Evolutionary conservation across 2,888 invertebrate genomes (phyloP).

Genomic region (Athrips mouffetella): DNA sequence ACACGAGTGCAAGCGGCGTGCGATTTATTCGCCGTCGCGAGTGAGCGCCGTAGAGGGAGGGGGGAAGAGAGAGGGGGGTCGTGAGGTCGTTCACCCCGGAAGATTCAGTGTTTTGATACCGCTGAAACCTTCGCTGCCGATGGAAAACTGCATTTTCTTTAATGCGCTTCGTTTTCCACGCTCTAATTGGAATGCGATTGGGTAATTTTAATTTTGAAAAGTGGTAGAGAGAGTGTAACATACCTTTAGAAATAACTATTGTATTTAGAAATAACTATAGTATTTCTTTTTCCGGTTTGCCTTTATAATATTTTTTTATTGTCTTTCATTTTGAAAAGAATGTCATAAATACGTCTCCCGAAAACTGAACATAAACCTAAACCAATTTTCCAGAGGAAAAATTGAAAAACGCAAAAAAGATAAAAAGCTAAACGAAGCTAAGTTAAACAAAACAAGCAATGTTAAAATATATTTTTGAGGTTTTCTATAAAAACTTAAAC

Average conservation of each 20-base stretch:
- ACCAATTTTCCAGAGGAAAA: too few relatives aligned
- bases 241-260: not conserved
- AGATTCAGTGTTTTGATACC: conserved; percentile 78
- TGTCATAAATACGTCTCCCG: too few relatives aligned
- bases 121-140: conserved; percentile 62
- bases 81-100: conserved; percentile 73
- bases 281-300: too few relatives aligned
- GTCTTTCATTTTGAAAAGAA: too few relatives aligned
- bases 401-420: too few relatives aligned
- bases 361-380: too few relatives aligned
- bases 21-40: conserved; percentile 60
- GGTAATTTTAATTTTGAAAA: conserved; percentile 49
- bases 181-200: conserved; percentile 63
- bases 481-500: too few relatives aligned
- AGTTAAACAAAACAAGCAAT: too few relatives aligned
- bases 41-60: conserved; percentile 37
- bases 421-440: too few relatives aligned
- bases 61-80: conserved; percentile 43
- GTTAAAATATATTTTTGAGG: too few relatives aligned
- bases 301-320: too few relatives aligned
- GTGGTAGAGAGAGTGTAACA: conserved; percentile 21
- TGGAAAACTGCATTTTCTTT: conserved; percentile 77
- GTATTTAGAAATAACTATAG: too few relatives aligned
- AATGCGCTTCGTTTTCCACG: conserved; percentile 72
- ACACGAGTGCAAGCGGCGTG: conserved; percentile 42